Evolutionary conservation across 1,140 invertebrate genomes (phyloP).

Genomic region (Adoxophyes honmai): DNA sequence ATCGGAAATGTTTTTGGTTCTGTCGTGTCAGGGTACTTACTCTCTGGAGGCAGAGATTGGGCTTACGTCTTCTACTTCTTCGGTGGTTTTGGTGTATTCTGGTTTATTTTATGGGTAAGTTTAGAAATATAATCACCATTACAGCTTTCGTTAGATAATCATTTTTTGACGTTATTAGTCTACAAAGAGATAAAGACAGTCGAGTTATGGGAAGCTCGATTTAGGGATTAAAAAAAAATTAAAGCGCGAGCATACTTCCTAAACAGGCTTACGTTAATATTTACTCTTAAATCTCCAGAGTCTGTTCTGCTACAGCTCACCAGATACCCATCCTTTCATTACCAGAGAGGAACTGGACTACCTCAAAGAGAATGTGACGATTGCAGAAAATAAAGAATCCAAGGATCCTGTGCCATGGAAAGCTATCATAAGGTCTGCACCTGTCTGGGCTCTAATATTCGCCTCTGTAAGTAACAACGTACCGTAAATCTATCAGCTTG

Average conservation of each 20-base stretch:
- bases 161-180: no score
- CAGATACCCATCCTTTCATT: conserved; percentile 90
- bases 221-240: no score
- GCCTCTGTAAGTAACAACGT: conserved; percentile 79
- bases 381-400: conserved; percentile 59
- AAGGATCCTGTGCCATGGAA: conserved; percentile 79
- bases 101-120: conserved; percentile 85
- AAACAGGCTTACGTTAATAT: no score
- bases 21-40: conserved; percentile 81
- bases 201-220: no score
- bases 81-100: conserved; percentile 84
- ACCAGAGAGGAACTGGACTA: conserved; percentile 87
- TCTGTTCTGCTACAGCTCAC: conserved; percentile 86
- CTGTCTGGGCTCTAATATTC: conserved; percentile 81
- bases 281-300: conserved; percentile 55
- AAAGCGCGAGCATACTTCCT: no score
- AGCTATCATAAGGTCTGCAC: conserved; percentile 79
- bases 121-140: no score
- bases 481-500: no score
- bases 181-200: no score
- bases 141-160: no score
- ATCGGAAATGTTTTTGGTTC: conserved; percentile 87
- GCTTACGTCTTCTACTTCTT: conserved; percentile 90
- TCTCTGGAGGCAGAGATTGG: conserved; percentile 83
- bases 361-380: conserved; percentile 77